phyloP scores from a whole-genome alignment of 1,140 invertebrate genomes.

The Lasaia peninsularis region DNA sequence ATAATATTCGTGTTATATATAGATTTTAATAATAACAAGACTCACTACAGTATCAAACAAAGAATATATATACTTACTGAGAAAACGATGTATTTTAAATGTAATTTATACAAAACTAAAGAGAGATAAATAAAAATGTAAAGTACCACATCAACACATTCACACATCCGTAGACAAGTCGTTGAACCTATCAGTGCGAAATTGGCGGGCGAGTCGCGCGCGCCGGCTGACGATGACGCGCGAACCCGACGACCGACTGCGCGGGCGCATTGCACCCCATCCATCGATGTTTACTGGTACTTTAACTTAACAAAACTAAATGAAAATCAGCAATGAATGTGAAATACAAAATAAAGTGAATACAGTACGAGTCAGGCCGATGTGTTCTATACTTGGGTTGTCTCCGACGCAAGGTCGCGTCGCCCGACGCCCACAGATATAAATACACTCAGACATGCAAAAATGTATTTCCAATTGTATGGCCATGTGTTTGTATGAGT shows the following conservation, averaged over 20 bases:
- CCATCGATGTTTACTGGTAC: conserved; percentile 23
- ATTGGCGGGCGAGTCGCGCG: conserved; percentile 60
- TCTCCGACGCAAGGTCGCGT: conserved; percentile 63
- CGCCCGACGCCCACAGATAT: conserved; percentile 61
- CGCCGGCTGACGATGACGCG: conserved; percentile 27
- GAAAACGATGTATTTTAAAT: too few species aligned
- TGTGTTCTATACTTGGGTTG: conserved; percentile 36
- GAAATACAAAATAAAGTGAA: conserved; percentile 3
- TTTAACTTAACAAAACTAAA: background rate
- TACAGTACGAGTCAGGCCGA: conserved; percentile 27
- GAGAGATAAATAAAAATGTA: background rate
- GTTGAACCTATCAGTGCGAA: conserved; percentile 70
- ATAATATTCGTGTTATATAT: too few species aligned
- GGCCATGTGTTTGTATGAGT: conserved; percentile 2
- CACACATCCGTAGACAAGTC: conserved; percentile 48
- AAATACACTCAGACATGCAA: conserved; percentile 69
- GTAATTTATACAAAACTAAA: too few species aligned
- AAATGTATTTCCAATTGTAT: conserved; percentile 34
- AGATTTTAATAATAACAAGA: too few species aligned
- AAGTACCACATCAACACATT: conserved; percentile 50
- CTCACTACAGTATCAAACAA: too few species aligned
- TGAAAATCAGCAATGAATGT: conserved; percentile 33
- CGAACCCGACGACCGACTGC: conserved; percentile 28
- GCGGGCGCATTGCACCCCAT: conserved; percentile 23
- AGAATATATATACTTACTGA: too few species aligned